These are phyloP conservation scores for Ceratoteleas bidentatus DNA, from an alignment of 1,140 invertebrate genomes.

Conservation along the genomic window DNA sequence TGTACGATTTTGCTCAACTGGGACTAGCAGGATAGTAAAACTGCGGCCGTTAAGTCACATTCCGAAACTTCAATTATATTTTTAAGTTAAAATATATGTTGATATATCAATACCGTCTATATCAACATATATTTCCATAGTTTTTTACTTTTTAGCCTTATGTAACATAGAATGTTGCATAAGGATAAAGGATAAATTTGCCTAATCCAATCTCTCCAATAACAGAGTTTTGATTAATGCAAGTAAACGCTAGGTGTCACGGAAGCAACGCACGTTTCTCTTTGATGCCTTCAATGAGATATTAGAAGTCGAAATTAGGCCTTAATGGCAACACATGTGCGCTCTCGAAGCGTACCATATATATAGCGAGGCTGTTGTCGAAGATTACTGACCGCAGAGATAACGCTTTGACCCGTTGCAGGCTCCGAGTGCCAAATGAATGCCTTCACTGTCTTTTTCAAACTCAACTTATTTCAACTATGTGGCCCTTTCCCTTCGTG, in stretches of 20 bases:
- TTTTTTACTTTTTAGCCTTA: too few species aligned
- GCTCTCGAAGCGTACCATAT: constrained; percentile 39
- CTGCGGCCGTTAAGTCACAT: too few species aligned
- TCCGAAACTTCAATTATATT: too few species aligned
- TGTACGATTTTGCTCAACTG: too few species aligned
- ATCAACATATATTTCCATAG: too few species aligned
- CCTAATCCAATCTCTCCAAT: too few species aligned
- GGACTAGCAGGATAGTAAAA: too few species aligned
- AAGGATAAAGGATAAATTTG: too few species aligned
- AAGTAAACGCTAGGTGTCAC: constrained; percentile 12
- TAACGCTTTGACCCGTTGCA: constrained; percentile 79
- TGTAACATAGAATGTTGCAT: too few species aligned
- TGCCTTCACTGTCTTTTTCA: constrained; percentile 77
- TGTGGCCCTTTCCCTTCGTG: constrained; percentile 72
- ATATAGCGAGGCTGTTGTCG: constrained; percentile 74
- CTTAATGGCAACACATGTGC: constrained; percentile 54
- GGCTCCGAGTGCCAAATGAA: constrained; percentile 75
- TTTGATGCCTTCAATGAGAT: constrained; percentile 22
- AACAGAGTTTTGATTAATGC: neutral
- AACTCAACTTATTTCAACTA: constrained; percentile 73
- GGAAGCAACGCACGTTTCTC: neutral
- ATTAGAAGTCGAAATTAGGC: constrained; percentile 54
- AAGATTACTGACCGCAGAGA: constrained; percentile 78
- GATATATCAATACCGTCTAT: too few species aligned
- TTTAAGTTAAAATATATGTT: too few species aligned